Conservation (phyloP, 2,797 vertebrate species). For the Scolopax bukidnonensis region DNA sequence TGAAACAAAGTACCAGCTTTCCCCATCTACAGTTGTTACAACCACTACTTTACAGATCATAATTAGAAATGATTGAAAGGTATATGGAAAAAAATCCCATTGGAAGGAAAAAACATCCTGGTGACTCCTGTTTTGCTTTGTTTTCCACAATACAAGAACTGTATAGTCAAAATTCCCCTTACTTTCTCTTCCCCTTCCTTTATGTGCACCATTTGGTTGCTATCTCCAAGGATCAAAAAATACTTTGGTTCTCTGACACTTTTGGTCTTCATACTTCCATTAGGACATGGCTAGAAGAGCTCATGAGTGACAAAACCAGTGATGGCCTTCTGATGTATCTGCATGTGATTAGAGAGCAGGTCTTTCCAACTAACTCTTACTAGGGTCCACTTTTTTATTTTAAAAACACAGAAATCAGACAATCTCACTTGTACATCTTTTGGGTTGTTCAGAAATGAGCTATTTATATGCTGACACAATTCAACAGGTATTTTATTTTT, state of each 20-base stretch:
- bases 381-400: background rate
- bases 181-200: background rate
- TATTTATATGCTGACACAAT: background rate
- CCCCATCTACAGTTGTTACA: background rate
- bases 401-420: background rate
- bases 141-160: background rate
- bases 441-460: background rate
- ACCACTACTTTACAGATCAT: background rate
- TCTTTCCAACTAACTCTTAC: background rate
- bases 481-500: background rate
- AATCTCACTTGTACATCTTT: background rate
- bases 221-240: background rate
- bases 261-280: background rate
- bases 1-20: background rate
- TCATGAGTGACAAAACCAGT: background rate
- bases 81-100: background rate
- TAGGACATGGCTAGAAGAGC: background rate
- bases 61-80: background rate
- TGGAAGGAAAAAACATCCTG: background rate
- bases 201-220: background rate
- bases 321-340: background rate
- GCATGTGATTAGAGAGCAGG: background rate
- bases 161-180: background rate
- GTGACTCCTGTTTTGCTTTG: background rate
- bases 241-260: background rate